Evolutionary conservation across 2,113 vertebrate species (phyloP), one percentile per base, ranked within the genome.

Genomic region (Pomatorhinus ruficollis): DNA sequence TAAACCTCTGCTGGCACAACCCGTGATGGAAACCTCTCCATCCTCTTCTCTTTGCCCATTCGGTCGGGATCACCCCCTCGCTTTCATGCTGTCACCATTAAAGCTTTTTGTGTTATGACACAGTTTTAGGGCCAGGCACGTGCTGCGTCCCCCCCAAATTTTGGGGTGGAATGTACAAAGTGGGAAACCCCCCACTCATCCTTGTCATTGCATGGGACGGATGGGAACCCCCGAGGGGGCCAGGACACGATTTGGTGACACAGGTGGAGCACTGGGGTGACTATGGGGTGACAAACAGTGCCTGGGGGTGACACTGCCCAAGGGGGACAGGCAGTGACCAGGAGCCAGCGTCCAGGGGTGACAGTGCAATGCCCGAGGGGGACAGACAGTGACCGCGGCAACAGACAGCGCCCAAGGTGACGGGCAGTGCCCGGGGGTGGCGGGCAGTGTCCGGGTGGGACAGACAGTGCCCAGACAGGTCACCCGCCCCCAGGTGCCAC

Each of bases 41-140:
- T 12, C 20, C 11, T 5, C 44, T 21, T 59, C 1, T 24, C 30
- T 28, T 31, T 42, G 30, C 76, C 44, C 22, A 0, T 12, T 19
- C 33, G 3, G 10, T 3, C 2, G 8, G 25, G 3, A 0, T 11
- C 1, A 8, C 1, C 28, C 17, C 13, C 23, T 68, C 25, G 0
- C 14, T 10, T 10, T 18, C 4, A 1, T 0, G 0, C 5, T 5
- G 0, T 2, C 70, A 11, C 27, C 24, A 2, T 17, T 11, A 4
- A 23, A 1, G 37, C 1, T 57, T 74, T 50, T 25, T 3, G 2
- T 6, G 2, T 11, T 6, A 2, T 5, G 2, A 6, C 39, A 10
- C 30, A 7, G 30, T 6, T 22, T 50, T 2, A 4, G 53, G 27
- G 40, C 6, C 68, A 23, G 15, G 31, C 17, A 15, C 2, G 3